Base-by-base conservation (phyloP, 1,140 invertebrate genomes). In the Hyposmocoma kahamanoa region DNA sequence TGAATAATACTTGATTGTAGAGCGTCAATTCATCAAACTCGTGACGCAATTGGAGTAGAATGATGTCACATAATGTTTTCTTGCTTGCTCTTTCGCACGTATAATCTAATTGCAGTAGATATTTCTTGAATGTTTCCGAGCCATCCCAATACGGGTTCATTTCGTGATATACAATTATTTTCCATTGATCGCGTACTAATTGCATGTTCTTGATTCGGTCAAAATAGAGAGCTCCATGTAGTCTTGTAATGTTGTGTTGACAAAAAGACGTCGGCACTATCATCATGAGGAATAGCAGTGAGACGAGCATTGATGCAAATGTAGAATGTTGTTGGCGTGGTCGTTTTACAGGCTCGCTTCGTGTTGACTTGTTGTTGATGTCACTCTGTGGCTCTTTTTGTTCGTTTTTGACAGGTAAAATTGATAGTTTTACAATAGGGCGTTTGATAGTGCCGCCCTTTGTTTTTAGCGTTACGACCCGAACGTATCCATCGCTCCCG, bases 101-200 rank as follows among this genome's bases (percentile, higher is more conserved):
- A 10, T 8, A 1, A 15, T 20, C 22, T 21, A 41, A 10, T 11
- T 41, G 17, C 20, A 9, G 39, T 2, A 53, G 11, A 18, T 47
- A 53, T 9, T 47, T 22, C 19, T 47, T 18, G 15, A 53, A 22
- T 3, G 41, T 13, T 19, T 18, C 22, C 15, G 43, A 11, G 13
- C 43, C 20, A 28, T 52, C 22, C 58, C 56, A 61, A 22, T 61
- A 61, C 1, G 36, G 46, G 0, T 45, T 42, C 50, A 60, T 44
- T 15, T 65, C 57, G 20, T 61, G 61, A 39, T 49, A 65, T 10
- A 51, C 43, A 6, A 65, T 28, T 9, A 65, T 11, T 13, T 34
- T 60, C 58, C 62, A 65, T 39, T 65, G 50, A 44, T 65, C 62
- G 17, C 44, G 42, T 13, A 65, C 53, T 28, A 50, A 48, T 8